A percentile compares a stretch with the other conserved stretches of the same genome.
These are phyloP conservation scores for Cricetomys ansorgei DNA, from an alignment of 2,113 vertebrate genomes.

Conservation along the genomic window DNA sequence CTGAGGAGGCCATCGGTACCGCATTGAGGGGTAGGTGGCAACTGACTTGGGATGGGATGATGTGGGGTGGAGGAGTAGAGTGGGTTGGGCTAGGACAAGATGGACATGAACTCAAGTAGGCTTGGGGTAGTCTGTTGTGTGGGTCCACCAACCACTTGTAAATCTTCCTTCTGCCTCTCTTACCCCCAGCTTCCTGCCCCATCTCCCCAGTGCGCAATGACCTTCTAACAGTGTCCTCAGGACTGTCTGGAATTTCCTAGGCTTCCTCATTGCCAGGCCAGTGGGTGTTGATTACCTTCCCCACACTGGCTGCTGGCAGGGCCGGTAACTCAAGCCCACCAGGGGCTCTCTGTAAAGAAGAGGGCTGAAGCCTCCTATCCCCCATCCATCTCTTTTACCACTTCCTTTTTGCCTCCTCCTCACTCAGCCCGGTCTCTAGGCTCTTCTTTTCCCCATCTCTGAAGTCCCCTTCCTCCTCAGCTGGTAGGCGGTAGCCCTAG, in stretches of 20 bases:
- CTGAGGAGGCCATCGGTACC: conserved; percentile 89
- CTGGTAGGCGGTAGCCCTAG: not conserved
- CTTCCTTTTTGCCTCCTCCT: not conserved
- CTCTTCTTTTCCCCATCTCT: not conserved
- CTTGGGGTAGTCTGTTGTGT: not conserved
- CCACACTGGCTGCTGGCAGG: not conserved
- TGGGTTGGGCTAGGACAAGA: not conserved
- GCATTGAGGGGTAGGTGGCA: conserved; percentile 83
- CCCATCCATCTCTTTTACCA: fast-evolving
- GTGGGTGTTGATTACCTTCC: not conserved
- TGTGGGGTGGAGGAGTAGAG: too few relatives aligned
- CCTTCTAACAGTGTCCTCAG: not conserved
- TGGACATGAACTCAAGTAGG: not conserved
- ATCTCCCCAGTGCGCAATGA: too few relatives aligned
- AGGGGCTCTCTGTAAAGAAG: not conserved
- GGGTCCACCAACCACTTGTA: not conserved
- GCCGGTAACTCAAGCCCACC: fast-evolving
- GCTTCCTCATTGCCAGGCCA: not conserved
- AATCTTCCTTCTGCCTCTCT: not conserved
- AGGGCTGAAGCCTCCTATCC: not conserved
- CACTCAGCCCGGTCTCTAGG: not conserved
- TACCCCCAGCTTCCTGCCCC: not conserved
- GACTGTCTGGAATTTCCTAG: too few relatives aligned
- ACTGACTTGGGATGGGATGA: not conserved
- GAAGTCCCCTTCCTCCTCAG: too few relatives aligned